Base-by-base conservation (phyloP, 2,888 invertebrate species). In the Dioctria linearis region DNA sequence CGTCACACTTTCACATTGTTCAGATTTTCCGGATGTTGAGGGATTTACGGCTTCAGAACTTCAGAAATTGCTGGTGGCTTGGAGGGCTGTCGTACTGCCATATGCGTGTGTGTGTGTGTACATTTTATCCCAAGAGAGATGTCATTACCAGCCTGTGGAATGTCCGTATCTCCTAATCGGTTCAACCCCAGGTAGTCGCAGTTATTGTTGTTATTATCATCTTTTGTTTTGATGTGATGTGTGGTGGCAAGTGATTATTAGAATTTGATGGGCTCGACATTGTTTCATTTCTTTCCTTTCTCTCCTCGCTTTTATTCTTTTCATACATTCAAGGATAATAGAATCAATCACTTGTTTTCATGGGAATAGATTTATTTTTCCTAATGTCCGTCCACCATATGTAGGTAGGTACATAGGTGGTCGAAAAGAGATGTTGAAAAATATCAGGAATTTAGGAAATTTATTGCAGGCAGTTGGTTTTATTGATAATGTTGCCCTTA, bases 241-340 rank as follows among this genome's bases (percentile, higher is more conserved):
- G 11, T 54, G 65, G 71, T 81, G 78, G 78, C 78, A 43, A 81
- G 78, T 76, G 80, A 81, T 81, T 81, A 81, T 78, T 78, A 81
- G 80, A 78, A 81, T 78, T 81, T 81, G 78, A 81, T 81, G 78
- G 71, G 37, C 37, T 39, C 51, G 69, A 49, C 69, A 69, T 69
- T 69, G 69, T 69, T 69, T 69, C 40, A 69, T 69, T 54, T n/a
- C 54, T 11, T 54, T 54, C 54, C 11, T 25, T 25, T 25, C 25
- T 54, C 54, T 54, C 1, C 54, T 54, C 11, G 25, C 25, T 25
- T 25, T 25, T 25, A 25, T 25, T 25, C 25, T 25, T 25, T 25
- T 25, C 25, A 25, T 25, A 3, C 54, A 54, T 54, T 54, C 9
- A 54, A 54, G 4, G 54, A n/a, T 54, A 54, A 54, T 54, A n/a